These are phyloP conservation scores for Leptocoma aspasia DNA, from an alignment of 2,113 vertebrate species.

Conservation along the genomic window DNA sequence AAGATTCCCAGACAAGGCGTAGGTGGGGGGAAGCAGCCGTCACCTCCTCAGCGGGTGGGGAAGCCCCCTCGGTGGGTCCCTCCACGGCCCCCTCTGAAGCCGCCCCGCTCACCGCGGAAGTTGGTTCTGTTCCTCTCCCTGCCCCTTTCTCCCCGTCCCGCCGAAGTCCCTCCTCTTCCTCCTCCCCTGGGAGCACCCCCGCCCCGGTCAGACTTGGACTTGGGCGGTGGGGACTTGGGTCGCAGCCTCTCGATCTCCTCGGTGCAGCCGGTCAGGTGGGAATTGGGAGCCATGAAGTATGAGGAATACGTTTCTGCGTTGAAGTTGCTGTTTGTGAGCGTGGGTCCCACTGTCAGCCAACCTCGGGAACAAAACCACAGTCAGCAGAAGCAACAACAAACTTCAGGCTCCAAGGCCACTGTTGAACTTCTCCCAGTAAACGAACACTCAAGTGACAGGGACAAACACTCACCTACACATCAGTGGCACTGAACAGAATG, in stretches of 20 bases:
- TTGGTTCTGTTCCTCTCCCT: slow-evolving; percentile 92
- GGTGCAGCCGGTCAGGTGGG: slow-evolving; percentile 89
- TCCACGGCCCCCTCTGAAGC: slow-evolving; percentile 89
- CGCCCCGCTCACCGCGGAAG: slow-evolving; percentile 91
- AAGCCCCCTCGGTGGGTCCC: slow-evolving; percentile 90
- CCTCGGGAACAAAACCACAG: slow-evolving; percentile 66
- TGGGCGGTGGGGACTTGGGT: slow-evolving; percentile 92
- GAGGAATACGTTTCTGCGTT: slow-evolving; percentile 87
- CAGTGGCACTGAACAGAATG: accelerated
- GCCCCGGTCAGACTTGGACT: slow-evolving; percentile 88
- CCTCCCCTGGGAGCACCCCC: slow-evolving; percentile 89
- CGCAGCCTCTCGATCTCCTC: slow-evolving; percentile 97
- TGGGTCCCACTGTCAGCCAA: slow-evolving; percentile 96
- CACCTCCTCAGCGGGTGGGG: slow-evolving; percentile 77
- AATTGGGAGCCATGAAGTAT: slow-evolving; percentile 83
- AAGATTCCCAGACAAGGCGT: neutral
- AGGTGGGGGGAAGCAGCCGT: neutral
- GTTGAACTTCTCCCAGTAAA: neutral
- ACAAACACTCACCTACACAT: neutral
- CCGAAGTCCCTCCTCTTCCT: slow-evolving; percentile 84
- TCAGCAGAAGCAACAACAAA: neutral
- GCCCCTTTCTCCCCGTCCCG: slow-evolving; percentile 86
- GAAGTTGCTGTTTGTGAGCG: slow-evolving; percentile 97
- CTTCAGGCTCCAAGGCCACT: neutral
- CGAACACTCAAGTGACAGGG: neutral